Evolutionary conservation across 2,113 vertebrate genomes (phyloP), one percentile per base, ranked within the genome.

Genomic region (Elgaria multicarinata): DNA sequence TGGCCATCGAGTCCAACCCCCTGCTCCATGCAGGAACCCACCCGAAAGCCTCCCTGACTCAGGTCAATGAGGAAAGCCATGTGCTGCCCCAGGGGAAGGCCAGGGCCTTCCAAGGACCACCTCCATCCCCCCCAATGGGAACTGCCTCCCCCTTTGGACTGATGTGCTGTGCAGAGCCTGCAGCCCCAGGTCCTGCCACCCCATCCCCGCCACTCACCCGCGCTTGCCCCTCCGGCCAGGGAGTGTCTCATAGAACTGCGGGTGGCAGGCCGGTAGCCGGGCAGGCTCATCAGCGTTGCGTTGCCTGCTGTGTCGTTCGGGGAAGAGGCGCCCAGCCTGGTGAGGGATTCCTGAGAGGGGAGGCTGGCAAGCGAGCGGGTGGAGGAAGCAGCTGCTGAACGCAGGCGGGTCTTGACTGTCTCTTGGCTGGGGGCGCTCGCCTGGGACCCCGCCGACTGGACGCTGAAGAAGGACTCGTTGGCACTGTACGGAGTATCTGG

Each of bases 251-350:
- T 71, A 46, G 97, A 97, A 74, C 96, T 95, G 5, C 97, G 96
- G 7, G 98, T 99, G 44, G 98, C 96, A 0, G 97, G 97, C 12
- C 98, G 97, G 94, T 98, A 99, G 2, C 99, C 99, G 0, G 99
- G 99, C 16, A 99, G 97, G 62, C 96, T 97, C 46, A 97, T 94
- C 55, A 99, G 96, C 0, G 97, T 95, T 0, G 98, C 96, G 10
- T 95, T 95, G 53, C 93, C 83, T 0, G 93, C 50, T 83, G 90
- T 20, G 0, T 98, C 98, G 0, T 97, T 93, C 0, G 96, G 96
- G 10, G 95, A 97, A 8, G 93, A 93, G 22, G 80, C 75, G 20
- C 95, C 92, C 69, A 95, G 71, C 76, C 93, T 93, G 6, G 0
- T 0, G 3, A 97, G 96, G 18, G 96, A 91, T 31, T 98, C 97